Percentiles rank a stretch among this genome's conserved stretches.
Conservation (phyloP, 2,888 invertebrate genomes). For the Drosophila antonietae region DNA sequence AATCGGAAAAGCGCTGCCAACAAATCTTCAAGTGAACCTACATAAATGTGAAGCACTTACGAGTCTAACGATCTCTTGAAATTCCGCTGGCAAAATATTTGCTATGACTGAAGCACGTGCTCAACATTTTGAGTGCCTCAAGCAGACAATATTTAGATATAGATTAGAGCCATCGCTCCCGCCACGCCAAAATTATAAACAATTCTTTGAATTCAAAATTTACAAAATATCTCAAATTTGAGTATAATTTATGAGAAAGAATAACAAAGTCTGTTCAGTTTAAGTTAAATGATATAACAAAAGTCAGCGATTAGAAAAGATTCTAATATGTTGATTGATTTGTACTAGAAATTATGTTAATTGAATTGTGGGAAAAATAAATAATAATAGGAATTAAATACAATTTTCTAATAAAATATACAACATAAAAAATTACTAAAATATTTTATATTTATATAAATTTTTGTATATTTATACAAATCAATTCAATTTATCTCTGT, state of each 20-base stretch:
- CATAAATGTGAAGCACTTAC: neutral
- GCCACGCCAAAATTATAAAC: neutral
- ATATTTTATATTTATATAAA: no score
- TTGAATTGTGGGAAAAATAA: no score
- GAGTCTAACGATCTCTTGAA: neutral
- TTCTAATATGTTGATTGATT: neutral
- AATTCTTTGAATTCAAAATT: neutral
- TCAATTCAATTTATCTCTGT: neutral
- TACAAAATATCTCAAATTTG: neutral
- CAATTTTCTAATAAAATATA: neutral
- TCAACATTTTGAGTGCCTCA: slow-evolving; percentile 1
- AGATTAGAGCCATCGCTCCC: neutral
- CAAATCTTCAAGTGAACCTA: slow-evolving; percentile 3
- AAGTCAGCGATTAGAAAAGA: neutral
- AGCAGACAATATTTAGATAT: slow-evolving; percentile 4
- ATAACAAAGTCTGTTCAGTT: neutral
- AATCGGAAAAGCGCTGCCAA: slow-evolving; percentile 10
- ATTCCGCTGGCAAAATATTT: slow-evolving; percentile 5
- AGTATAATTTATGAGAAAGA: neutral
- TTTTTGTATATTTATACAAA: neutral
- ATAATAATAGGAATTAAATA: neutral
- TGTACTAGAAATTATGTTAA: neutral
- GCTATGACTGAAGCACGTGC: slow-evolving; percentile 22
- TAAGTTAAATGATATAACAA: neutral
- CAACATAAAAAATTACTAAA: no score